Percentiles rank a stretch among this genome's conserved stretches.
These are phyloP conservation scores for Andrena bicolor DNA, from an alignment of 2,888 invertebrate genomes.

Conservation along the genomic window DNA sequence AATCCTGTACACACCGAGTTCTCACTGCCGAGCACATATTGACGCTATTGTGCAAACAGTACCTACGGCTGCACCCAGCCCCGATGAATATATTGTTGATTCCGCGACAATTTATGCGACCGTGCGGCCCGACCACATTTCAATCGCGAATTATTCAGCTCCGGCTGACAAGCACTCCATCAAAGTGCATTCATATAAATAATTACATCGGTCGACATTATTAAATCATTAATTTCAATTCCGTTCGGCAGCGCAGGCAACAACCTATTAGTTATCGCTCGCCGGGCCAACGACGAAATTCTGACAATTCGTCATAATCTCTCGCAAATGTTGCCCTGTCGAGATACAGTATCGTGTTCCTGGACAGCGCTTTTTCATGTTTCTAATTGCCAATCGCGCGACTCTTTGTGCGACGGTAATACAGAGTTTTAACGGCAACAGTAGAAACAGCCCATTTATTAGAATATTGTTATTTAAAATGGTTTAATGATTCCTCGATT, in stretches of 20 bases:
- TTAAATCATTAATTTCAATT: conserved; percentile 78
- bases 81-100: conserved; percentile 81
- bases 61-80: conserved; percentile 43
- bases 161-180: conserved; percentile 77
- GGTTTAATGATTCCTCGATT: too few species aligned
- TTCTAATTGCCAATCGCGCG: background rate
- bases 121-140: conserved; percentile 75
- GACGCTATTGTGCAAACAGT: conserved; percentile 74
- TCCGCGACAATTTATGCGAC: conserved; percentile 78
- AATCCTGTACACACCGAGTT: conserved; percentile 55
- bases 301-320: conserved; percentile 63
- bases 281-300: conserved; percentile 62
- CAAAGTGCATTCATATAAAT: conserved; percentile 81
- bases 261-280: conserved; percentile 74
- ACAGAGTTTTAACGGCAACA: background rate
- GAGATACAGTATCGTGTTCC: conserved; percentile 6
- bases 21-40: conserved; percentile 68
- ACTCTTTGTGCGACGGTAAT: background rate
- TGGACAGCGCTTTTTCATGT: background rate
- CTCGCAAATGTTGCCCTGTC: conserved; percentile 43
- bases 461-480: too few species aligned
- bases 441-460: background rate
- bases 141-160: conserved; percentile 79
- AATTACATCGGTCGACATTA: conserved; percentile 79
- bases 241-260: conserved; percentile 65